These are phyloP conservation scores for Drosophila nasuta DNA, from an alignment of 1,140 invertebrate genomes.

Conservation along the genomic window DNA sequence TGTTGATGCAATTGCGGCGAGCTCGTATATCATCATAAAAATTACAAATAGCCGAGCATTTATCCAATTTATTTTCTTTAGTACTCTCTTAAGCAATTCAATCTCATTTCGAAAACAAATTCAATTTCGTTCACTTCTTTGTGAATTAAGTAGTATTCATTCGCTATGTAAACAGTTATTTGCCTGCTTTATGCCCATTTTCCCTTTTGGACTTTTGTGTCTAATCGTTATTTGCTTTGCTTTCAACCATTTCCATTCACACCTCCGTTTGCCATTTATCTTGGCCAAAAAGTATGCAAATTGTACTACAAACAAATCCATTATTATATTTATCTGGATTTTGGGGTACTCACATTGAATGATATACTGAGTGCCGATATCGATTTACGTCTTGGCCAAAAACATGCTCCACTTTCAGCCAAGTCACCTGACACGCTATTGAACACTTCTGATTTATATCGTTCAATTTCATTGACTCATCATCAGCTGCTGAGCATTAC, in stretches of 20 bases:
- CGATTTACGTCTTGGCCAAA: constrained; percentile 35
- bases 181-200: constrained; percentile 6
- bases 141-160: not conserved
- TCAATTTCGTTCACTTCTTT: not conserved
- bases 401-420: constrained; percentile 35
- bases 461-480: constrained; percentile 8
- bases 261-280: constrained; percentile 35
- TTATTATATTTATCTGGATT: constrained; percentile 28
- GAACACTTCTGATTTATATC: constrained; percentile 7
- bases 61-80: constrained; percentile 1
- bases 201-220: constrained; percentile 5
- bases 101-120: constrained; percentile 8
- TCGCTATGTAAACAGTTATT: constrained; percentile 13
- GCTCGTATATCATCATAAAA: constrained; percentile 23
- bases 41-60: not conserved
- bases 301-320: constrained; percentile 30
- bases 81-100: not conserved
- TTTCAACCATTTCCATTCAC: constrained; percentile 39
- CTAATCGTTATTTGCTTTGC: constrained; percentile 4
- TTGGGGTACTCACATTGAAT: constrained; percentile 30
- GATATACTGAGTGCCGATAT: constrained; percentile 24
- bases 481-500: not conserved
- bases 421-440: constrained; percentile 33
- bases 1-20: constrained; percentile 17
- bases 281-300: constrained; percentile 22